These are phyloP conservation scores for Labia minor DNA, from an alignment of 2,888 invertebrate species.

Conservation along the genomic window DNA sequence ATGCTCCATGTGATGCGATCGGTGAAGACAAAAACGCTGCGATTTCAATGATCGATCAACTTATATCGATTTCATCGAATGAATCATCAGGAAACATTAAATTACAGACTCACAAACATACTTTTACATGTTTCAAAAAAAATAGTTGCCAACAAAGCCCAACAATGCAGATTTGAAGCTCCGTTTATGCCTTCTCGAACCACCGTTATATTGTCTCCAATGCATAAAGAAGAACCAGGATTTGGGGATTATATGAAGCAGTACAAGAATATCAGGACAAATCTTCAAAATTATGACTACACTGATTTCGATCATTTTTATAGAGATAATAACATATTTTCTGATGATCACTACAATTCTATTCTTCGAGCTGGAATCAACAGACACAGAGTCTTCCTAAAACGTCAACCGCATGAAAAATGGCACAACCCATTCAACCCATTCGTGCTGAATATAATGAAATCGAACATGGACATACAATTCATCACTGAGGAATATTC, in stretches of 20 bases:
- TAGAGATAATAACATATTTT: too few species aligned
- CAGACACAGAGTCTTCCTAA: conserved; percentile 33
- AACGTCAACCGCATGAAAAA: conserved; percentile 33
- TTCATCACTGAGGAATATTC: conserved; percentile 35
- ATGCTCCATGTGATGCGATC: conserved; percentile 14
- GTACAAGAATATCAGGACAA: too few species aligned
- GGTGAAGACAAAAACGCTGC: neutral
- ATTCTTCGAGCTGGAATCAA: conserved; percentile 31
- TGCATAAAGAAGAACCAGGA: too few species aligned
- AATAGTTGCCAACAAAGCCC: conserved; percentile 13
- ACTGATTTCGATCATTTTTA: too few species aligned
- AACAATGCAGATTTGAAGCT: conserved; percentile 17
- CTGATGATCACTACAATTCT: conserved; percentile 25
- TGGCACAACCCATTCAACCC: conserved; percentile 36
- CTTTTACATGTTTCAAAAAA: conserved; percentile 15
- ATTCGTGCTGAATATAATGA: conserved; percentile 31
- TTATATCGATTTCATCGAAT: conserved; percentile 1
- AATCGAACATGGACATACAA: conserved; percentile 35
- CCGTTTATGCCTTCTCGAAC: neutral
- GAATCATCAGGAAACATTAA: conserved; percentile 16
- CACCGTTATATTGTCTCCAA: too few species aligned
- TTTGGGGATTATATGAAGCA: too few species aligned
- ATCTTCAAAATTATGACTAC: too few species aligned
- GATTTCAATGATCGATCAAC: neutral
- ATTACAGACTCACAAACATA: conserved; percentile 16